Evolutionary conservation across 2,113 vertebrate species (phyloP), one percentile per base, ranked within the genome.

Genomic region (Hippocampus abdominalis): DNA sequence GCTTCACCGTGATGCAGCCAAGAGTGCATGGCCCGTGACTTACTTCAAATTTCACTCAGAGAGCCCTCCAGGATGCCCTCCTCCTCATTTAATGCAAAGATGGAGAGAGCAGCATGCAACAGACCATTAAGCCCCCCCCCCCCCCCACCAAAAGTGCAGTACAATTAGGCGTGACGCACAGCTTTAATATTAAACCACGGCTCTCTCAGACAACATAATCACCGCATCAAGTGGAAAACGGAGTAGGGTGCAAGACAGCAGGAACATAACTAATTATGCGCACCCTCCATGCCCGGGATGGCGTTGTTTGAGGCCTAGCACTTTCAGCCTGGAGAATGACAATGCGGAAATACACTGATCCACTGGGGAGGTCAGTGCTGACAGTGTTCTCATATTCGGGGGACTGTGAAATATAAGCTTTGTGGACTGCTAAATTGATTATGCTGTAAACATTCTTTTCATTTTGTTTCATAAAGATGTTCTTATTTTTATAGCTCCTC

Each of bases 381-480:
- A 84, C 29, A 68, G 82, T 76, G 68, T 81, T 86, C 81, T 86
- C 81, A 74, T 82, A 84, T 81, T 81, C 77, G 57, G 68, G 74
- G 70, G 70, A 72, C 83, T 75, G 72, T 85, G 82, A 88, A 89
- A 86, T 89, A 78, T 71, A 72, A 81, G 84, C 82, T 81, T 84
- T 83, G 73, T 75, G 75, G 61, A 80, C 71, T 69, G 75, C 78
- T 81, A 88, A 86, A 90, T 89, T 88, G 82, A 91, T 88, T 89
- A 83, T 81, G 74, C 83, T 70, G 76, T 86, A 81, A 84, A 83
- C 85, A 88, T 75, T 75, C 63, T 80, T 89, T 89, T 82, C 81
- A 88, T 82, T 88, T 87, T 88, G 75, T 83, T 78, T 77, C 81
- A 88, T 87, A 89, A 91, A 90, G 79, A 88, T 80, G 80, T 71